Evolutionary conservation across 2,888 invertebrate species (phyloP), one percentile per base, ranked within the genome.

Genomic region (Mesorhabditis spiculigera): DNA sequence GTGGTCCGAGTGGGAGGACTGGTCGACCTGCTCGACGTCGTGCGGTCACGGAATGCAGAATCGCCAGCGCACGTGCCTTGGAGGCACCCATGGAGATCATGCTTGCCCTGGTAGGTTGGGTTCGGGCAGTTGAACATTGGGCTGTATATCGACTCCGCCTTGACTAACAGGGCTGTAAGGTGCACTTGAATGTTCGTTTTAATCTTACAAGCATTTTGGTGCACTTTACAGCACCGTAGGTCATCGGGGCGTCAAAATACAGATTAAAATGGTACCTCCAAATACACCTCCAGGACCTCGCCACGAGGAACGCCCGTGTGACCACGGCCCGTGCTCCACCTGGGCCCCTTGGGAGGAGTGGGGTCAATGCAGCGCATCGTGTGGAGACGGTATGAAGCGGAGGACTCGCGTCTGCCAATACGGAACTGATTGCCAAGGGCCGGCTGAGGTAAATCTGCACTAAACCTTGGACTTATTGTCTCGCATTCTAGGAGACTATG

Each of bases 331-430:
- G 63, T 82, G 82, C 72, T 78, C 81, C 5, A 69, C 71, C 62
- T 82, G 82, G 82, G 74, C 78, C 10, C 71, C 70, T 68, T 81
- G 82, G 82, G 70, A 73, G 65, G 81, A 81, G n/a, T 82, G 81
- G 81, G 73, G 75, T 10, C 58, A 70, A 3, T 82, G 82, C 70
- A 77, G 76, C 0, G 80, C 77, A n/a, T 71, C 74, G 2, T 82
- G 82, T 67, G 82, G 82, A 67, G 75, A 76, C 28, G 82, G 82
- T 63, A 75, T 74, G 65, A 80, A 80, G 75, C 69, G 77, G 63
- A 69, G 82, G 61, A 70, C 68, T 58, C 71, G 82, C 58, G 74
- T 79, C 64, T 82, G 82, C 72, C 81, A 80, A 69, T 79, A 74
- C 65, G 82, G 82, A 73, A 81, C 80, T 41, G 82, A 82, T 68